These are phyloP conservation scores for Disparrhopalites patrizii DNA, from an alignment of 2,888 invertebrate species.

Conservation along the genomic window DNA sequence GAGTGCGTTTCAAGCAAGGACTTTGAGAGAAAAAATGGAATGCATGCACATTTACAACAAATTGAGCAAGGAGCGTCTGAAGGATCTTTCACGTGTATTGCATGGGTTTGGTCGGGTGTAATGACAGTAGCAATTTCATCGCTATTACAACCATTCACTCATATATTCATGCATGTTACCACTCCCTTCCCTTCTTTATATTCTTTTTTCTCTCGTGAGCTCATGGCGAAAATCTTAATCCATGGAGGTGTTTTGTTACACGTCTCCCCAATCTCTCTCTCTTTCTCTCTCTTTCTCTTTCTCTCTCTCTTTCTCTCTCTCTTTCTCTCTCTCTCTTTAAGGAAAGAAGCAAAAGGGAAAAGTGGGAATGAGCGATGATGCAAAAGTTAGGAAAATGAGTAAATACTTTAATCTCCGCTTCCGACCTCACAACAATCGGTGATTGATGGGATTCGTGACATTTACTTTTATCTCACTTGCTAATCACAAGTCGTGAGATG, in stretches of 20 bases:
- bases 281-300: not conserved
- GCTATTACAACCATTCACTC: too few species aligned
- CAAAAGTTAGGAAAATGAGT: constrained; percentile 27
- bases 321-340: not conserved
- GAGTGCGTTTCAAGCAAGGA: too few species aligned
- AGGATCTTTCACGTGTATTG: too few species aligned
- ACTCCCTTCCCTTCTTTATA: not conserved
- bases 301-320: not conserved
- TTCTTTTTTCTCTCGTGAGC: not conserved
- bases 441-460: constrained; percentile 30
- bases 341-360: not conserved
- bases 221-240: not conserved
- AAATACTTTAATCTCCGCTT: constrained; percentile 32
- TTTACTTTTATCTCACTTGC: constrained; percentile 14
- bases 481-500: not conserved
- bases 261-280: not conserved
- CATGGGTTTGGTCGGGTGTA: too few species aligned
- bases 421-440: constrained; percentile 24
- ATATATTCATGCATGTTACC: too few species aligned
- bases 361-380: constrained; percentile 27
- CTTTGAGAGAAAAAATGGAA: too few species aligned
- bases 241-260: not conserved
- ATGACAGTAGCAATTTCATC: too few species aligned
- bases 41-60: too few species aligned
- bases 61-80: too few species aligned